Conservation (phyloP, 2,888 invertebrate genomes). For the Agriopis marginaria region DNA sequence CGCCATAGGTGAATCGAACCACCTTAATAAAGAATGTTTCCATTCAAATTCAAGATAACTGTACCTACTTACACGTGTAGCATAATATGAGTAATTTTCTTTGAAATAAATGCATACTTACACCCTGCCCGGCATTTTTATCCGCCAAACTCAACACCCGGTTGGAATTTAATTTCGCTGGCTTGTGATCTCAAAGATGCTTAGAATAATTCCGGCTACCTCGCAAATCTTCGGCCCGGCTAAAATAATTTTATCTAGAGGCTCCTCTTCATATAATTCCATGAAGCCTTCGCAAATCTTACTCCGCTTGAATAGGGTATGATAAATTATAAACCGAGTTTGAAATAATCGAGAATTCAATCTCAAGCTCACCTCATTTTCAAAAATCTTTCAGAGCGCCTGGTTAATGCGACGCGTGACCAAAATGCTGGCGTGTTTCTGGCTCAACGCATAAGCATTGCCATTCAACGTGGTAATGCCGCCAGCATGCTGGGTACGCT, state of each 20-base stretch:
- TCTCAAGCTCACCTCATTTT: too few relatives aligned
- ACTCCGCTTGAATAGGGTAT: conserved; percentile 11
- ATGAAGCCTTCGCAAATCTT: conserved; percentile 14
- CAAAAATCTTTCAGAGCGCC: too few relatives aligned
- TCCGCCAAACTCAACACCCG: conserved; percentile 45
- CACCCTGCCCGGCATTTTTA: conserved; percentile 48
- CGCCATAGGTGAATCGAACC: too few relatives aligned
- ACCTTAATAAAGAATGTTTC: too few relatives aligned
- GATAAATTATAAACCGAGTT: conserved; percentile 5
- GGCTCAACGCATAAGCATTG: too few relatives aligned
- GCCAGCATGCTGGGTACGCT: too few relatives aligned
- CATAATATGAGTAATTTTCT: conserved; percentile 3
- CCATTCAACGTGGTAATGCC: too few relatives aligned
- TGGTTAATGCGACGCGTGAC: too few relatives aligned
- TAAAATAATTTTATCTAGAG: conserved; percentile 39
- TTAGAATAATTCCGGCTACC: conserved; percentile 58
- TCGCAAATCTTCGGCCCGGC: conserved; percentile 49
- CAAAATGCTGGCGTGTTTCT: too few relatives aligned
- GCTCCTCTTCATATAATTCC: conserved; percentile 19
- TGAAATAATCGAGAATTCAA: conserved; percentile 11
- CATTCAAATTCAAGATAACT: too few relatives aligned
- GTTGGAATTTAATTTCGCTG: conserved; percentile 62
- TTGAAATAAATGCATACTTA: background rate
- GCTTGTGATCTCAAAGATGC: conserved; percentile 58
- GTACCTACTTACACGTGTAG: background rate